A percentile compares a stretch with the other conserved stretches of the same genome.
phyloP scores from a whole-genome alignment of 2,797 vertebrate genomes.

The Dendrocincla fuliginosa region DNA sequence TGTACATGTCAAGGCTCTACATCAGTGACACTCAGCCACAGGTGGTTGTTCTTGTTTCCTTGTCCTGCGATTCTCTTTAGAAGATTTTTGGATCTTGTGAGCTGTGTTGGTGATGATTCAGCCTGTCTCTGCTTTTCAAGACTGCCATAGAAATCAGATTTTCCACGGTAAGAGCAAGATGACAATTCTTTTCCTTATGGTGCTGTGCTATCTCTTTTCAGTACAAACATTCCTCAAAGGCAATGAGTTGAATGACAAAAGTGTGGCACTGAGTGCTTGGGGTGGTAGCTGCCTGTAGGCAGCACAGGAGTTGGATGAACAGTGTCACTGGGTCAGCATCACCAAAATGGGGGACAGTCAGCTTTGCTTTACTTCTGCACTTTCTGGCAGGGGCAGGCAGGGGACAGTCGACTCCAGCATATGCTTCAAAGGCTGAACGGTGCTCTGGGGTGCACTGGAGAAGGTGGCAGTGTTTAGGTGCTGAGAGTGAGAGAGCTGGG shows the following conservation, averaged over 20 bases:
- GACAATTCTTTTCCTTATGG: neutral
- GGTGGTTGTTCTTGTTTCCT: neutral
- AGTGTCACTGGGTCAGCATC: neutral
- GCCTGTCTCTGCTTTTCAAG: neutral
- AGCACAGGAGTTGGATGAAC: neutral
- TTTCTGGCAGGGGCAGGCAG: constrained; percentile 5
- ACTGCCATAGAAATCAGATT: neutral
- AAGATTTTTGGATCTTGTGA: neutral
- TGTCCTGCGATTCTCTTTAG: neutral
- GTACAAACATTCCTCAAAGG: neutral
- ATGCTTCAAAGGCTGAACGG: neutral
- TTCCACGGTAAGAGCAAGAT: neutral
- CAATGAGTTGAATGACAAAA: neutral
- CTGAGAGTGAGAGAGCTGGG: neutral
- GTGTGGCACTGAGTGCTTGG: rapidly evolving
- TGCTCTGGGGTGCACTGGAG: neutral
- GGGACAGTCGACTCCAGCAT: neutral
- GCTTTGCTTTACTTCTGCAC: neutral
- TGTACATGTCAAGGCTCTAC: neutral
- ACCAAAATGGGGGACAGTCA: neutral
- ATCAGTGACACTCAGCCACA: neutral
- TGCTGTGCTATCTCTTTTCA: neutral
- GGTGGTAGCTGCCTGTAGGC: neutral
- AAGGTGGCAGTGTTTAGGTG: neutral
- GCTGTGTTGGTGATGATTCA: neutral